A percentile compares a stretch with the other conserved stretches of the same genome.
Conservation (phyloP, 2,888 invertebrate genomes). For the Melieria crassipennis region DNA sequence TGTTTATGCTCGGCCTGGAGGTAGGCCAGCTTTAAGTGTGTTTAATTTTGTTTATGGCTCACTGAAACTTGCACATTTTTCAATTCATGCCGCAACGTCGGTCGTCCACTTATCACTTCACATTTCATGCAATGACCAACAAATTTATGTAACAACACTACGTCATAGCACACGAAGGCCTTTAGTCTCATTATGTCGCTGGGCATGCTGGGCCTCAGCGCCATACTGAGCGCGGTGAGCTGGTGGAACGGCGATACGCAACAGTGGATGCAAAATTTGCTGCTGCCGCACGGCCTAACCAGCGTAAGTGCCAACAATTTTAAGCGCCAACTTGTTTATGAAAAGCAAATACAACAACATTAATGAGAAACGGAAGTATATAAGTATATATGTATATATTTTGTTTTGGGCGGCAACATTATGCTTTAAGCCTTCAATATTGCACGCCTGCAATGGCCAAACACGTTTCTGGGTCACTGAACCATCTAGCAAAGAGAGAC, state of each 20-base stretch:
- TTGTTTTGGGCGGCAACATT: too few species aligned
- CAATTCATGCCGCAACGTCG: not conserved
- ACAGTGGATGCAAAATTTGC: slow-evolving; percentile 60
- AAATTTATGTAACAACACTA: not conserved
- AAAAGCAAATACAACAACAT: too few species aligned
- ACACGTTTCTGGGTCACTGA: slow-evolving; percentile 53
- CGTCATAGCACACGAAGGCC: slow-evolving; percentile 60
- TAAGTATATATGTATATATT: too few species aligned
- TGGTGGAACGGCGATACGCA: slow-evolving; percentile 57
- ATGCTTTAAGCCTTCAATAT: too few species aligned
- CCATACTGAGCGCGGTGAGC: slow-evolving; percentile 61
- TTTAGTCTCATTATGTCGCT: slow-evolving; percentile 64
- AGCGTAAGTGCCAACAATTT: slow-evolving; percentile 52
- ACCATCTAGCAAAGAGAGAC: slow-evolving; percentile 27
- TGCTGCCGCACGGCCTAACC: slow-evolving; percentile 62
- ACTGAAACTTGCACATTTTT: slow-evolving; percentile 4
- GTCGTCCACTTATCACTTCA: slow-evolving; percentile 1
- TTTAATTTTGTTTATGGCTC: slow-evolving; percentile 7
- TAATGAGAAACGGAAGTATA: too few species aligned
- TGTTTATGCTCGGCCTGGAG: slow-evolving; percentile 71
- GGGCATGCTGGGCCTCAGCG: slow-evolving; percentile 63
- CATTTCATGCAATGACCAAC: not conserved
- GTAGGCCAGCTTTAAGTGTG: slow-evolving; percentile 54
- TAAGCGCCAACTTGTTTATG: not conserved
- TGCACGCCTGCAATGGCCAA: not conserved